phyloP scores from a whole-genome alignment of 2,113 vertebrate genomes.

The Tauraco erythrolophus region DNA sequence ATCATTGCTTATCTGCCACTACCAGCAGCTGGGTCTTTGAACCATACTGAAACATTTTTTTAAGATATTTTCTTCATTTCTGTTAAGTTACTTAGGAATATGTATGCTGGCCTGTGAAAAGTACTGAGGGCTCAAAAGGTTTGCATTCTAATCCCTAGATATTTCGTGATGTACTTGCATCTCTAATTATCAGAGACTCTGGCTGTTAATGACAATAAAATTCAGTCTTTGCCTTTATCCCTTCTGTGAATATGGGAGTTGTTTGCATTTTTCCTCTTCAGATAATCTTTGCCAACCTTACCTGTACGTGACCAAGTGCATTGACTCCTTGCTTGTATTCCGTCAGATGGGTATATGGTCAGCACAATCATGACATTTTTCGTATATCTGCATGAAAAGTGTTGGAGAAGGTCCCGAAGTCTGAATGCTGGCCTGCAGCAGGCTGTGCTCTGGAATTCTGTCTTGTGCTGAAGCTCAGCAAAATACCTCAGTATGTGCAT shows the following conservation, averaged over 20 bases:
- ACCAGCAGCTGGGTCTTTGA: not conserved
- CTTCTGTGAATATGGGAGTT: not conserved
- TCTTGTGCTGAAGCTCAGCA: not conserved
- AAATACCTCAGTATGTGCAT: not conserved
- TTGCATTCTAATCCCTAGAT: not conserved
- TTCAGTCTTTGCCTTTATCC: not conserved
- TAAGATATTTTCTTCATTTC: not conserved
- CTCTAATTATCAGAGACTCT: not conserved
- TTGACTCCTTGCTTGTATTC: not conserved
- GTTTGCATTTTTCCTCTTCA: not conserved
- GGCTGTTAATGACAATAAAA: not conserved
- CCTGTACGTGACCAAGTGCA: rapidly evolving
- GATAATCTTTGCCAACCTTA: not conserved
- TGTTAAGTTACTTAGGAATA: not conserved
- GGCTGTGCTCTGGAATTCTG: not conserved
- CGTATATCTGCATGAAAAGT: not conserved
- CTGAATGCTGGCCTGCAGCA: not conserved
- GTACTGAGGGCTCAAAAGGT: not conserved
- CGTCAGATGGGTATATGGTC: not conserved
- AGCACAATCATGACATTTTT: not conserved
- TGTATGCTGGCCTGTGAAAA: not conserved
- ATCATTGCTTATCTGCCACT: not conserved
- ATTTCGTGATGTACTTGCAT: not conserved
- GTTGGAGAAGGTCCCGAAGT: not conserved
- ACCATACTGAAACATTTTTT: not conserved